phyloP scores from a whole-genome alignment of 2,888 invertebrate species.

The Trichogramma evanescens region DNA sequence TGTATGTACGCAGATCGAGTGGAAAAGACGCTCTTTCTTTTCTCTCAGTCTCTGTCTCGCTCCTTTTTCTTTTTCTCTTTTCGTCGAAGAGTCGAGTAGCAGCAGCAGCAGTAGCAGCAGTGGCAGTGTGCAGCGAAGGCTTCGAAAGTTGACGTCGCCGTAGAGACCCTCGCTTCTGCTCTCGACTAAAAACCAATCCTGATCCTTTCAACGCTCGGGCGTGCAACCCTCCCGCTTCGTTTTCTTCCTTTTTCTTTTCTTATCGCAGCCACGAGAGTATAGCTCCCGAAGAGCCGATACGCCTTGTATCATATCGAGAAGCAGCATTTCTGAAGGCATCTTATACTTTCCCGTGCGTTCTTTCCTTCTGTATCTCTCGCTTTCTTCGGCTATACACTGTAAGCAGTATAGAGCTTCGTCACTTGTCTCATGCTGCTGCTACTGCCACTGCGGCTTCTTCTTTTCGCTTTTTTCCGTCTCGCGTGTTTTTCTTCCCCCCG shows the following conservation, averaged over 20 bases:
- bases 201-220: conserved; percentile 16
- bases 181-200: conserved; percentile 14
- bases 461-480: neutral
- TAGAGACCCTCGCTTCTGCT: neutral
- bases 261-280: conserved; percentile 5
- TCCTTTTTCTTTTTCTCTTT: too few species aligned
- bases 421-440: neutral
- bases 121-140: neutral
- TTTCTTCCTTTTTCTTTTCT: neutral
- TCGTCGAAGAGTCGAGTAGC: too few species aligned
- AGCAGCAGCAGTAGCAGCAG: too few species aligned
- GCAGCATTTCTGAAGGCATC: conserved; percentile 8
- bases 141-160: conserved; percentile 19
- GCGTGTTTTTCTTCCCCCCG: conserved; percentile 7
- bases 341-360: neutral
- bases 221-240: conserved; percentile 10
- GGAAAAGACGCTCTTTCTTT: too few species aligned
- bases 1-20: too few species aligned
- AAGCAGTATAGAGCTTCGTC: too few species aligned
- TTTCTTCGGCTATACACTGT: neutral
- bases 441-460: neutral
- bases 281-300: conserved; percentile 5
- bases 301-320: conserved; percentile 22
- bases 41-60: too few species aligned
- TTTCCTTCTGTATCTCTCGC: neutral